These are phyloP conservation scores for Calameuta filiformis DNA, from an alignment of 2,888 invertebrate genomes.

Conservation along the genomic window DNA sequence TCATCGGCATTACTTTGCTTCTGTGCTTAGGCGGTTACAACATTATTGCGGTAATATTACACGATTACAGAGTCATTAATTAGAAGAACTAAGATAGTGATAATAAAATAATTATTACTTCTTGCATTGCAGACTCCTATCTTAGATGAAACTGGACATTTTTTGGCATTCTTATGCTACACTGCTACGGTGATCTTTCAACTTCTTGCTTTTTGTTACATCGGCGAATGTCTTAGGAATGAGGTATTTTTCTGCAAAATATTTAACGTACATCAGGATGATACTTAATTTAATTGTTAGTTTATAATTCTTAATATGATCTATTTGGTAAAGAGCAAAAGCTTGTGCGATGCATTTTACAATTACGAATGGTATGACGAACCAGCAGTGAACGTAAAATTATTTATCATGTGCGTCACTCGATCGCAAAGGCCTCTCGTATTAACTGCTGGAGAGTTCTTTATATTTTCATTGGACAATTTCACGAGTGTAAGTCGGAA, in stretches of 20 bases:
- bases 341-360: conserved; percentile 66
- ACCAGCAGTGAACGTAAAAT: conserved; percentile 57
- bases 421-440: conserved; percentile 67
- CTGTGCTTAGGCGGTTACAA: too few relatives aligned
- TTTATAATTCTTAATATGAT: not conserved
- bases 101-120: too few relatives aligned
- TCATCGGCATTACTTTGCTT: too few relatives aligned
- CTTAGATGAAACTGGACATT: not conserved
- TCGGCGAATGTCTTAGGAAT: conserved; percentile 34
- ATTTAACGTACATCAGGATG: too few relatives aligned
- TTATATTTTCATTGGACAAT: conserved; percentile 67
- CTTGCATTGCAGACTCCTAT: too few relatives aligned
- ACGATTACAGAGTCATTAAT: too few relatives aligned
- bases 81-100: too few relatives aligned
- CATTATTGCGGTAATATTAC: too few relatives aligned
- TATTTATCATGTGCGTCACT: conserved; percentile 66
- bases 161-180: conserved; percentile 14
- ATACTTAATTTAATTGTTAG: too few relatives aligned
- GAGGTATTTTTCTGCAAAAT: conserved; percentile 22
- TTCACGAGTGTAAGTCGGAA: conserved; percentile 65
- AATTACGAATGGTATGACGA: conserved; percentile 65
- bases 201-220: conserved; percentile 33
- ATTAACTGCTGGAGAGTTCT: conserved; percentile 68
- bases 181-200: conserved; percentile 26
- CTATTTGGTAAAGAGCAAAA: conserved; percentile 58